Conservation (phyloP, 2,888 invertebrate genomes). For the Rotaria sp. region DNA sequence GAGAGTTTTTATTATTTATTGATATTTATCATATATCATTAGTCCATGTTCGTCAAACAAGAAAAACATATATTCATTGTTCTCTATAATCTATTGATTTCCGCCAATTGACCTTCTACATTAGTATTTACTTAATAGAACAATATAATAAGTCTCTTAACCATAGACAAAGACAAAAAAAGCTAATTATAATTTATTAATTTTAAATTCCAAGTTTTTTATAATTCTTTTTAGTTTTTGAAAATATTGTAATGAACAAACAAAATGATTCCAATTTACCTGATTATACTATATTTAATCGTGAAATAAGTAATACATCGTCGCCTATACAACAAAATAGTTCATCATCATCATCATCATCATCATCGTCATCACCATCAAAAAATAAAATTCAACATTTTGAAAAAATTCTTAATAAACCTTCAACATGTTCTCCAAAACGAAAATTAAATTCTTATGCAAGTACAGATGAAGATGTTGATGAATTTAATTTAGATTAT, state of each 20-base stretch:
- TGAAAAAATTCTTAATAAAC: not conserved
- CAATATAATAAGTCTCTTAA: not conserved
- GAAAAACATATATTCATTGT: not conserved
- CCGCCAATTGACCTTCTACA: not conserved
- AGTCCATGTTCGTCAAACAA: not conserved
- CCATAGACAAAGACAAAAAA: too few species aligned
- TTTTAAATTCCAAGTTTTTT: too few species aligned
- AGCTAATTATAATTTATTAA: too few species aligned
- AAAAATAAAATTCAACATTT: not conserved
- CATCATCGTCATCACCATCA: not conserved
- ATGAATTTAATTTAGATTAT: not conserved
- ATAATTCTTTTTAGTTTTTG: not conserved
- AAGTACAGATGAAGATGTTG: conserved; percentile 20
- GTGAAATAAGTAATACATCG: not conserved
- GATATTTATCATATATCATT: not conserved
- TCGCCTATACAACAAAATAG: not conserved
- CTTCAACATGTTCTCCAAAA: not conserved
- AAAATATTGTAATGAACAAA: not conserved
- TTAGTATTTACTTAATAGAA: not conserved
- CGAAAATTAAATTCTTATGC: not conserved
- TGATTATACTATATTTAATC: not conserved
- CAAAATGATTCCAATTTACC: not conserved
- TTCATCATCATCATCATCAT: not conserved
- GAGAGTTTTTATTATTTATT: not conserved
- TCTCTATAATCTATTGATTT: not conserved